Base-by-base conservation (phyloP, 2,888 invertebrate genomes). In the Macrophya annulata region DNA sequence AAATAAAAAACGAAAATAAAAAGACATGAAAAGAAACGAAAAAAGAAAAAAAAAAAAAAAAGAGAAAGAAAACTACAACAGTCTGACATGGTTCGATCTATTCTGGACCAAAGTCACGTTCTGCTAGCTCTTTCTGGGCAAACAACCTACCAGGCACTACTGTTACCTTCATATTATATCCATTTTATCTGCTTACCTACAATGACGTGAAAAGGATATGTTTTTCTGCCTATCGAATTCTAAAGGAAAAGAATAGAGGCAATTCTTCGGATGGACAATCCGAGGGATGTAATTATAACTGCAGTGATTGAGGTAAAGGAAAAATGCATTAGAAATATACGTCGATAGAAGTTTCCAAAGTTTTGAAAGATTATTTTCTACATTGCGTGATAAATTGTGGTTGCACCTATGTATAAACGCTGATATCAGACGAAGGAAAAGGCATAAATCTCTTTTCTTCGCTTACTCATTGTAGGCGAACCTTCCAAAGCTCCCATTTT, bases 31-130 rank as follows among this genome's bases (percentile, higher is more conserved):
- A 1, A 55, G 15, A n/a, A 4, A 55, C 1, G 17, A 17, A n/a
- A 12, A 55, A 1, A 17, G n/a, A 55, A 55, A 1, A n/a, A 55
- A 10, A 55, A 55, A 37, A 17, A 37, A 37, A 65, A 25, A 65
- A 31, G 15, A 37, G 12, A 55, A 37, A 17, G 17, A 37, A 65
- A 25, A 65, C 12, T 15, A 37, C 37, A 68, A 37, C 37, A 68
- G 31, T 68, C 68, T 68, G 31, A 37, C 37, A 45, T 74, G 45
- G 74, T 48, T 48, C 74, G 74, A 74, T 74, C 74, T 74, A 74
- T 74, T 74, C 43, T 25, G 45, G 74, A 74, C 45, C 68, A 74
- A 74, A 74, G 74, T 74, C 74, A 74, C 74, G 74, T 74, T 74
- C 74, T 25, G 25, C 43, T 48, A 74, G 74, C 74, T 74, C 43